A percentile compares a stretch with the other conserved stretches of the same genome.
phyloP scores from a whole-genome alignment of 2,797 vertebrate genomes.

The Peromyscus nudipes region DNA sequence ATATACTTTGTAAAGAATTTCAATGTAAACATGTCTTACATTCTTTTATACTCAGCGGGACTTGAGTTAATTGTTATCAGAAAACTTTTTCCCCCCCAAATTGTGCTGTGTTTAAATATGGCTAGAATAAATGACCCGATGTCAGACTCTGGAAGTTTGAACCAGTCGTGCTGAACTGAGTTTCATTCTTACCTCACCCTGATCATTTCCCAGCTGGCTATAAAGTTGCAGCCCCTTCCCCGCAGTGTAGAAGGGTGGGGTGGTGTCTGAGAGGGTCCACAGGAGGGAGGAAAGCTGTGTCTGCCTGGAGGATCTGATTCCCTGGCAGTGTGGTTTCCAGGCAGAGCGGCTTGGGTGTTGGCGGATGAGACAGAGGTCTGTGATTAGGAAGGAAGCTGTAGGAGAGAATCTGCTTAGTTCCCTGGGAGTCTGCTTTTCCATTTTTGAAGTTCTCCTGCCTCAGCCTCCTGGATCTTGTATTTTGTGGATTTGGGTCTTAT shows the following conservation, averaged over 20 bases:
- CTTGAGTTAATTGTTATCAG: neutral
- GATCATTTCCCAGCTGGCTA: neutral
- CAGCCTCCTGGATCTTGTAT: neutral
- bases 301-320: neutral
- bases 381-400: neutral
- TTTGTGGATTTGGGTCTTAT: constrained; percentile 16
- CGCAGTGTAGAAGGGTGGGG: neutral
- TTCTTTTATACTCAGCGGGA: neutral
- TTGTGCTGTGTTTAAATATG: neutral
- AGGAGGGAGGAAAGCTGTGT: neutral
- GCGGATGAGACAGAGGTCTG: neutral
- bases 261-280: neutral
- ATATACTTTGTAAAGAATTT: neutral
- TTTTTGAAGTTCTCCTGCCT: neutral
- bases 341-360: neutral
- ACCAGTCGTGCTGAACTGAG: neutral
- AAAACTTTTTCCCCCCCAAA: too few relatives aligned
- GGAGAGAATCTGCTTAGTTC: neutral
- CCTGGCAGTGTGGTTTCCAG: neutral
- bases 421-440: too few relatives aligned
- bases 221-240: neutral
- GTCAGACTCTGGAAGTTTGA: neutral
- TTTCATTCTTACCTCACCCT: neutral
- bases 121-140: neutral
- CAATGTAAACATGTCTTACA: neutral